phyloP scores from a whole-genome alignment of 2,888 invertebrate genomes.

The Maniola hyperantus region DNA sequence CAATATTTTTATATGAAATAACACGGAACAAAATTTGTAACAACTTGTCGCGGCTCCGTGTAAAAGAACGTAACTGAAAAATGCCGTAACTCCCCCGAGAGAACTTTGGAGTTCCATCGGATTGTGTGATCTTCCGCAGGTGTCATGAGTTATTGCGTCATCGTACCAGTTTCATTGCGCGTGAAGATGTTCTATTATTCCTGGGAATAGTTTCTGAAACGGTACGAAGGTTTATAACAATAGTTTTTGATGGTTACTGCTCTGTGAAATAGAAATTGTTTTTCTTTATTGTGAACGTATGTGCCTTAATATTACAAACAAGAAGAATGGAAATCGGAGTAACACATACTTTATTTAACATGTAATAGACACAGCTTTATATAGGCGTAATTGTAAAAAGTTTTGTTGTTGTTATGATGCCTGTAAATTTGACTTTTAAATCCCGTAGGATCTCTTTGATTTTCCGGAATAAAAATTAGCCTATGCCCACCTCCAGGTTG shows the following conservation, averaged over 20 bases:
- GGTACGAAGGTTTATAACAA: conserved; percentile 22
- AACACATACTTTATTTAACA: no score
- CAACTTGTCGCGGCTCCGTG: conserved; percentile 44
- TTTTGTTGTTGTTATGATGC: no score
- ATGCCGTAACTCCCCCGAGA: conserved; percentile 65
- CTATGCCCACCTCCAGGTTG: no score
- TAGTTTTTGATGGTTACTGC: conserved; percentile 21
- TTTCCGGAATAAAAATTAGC: no score
- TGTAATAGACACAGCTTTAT: no score
- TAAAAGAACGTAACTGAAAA: conserved; percentile 64
- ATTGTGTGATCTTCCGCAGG: conserved; percentile 52
- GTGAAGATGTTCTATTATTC: conserved; percentile 45
- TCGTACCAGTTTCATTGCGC: conserved; percentile 62
- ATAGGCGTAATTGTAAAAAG: no score
- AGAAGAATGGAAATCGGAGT: not conserved
- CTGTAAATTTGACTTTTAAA: no score
- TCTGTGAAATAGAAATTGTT: conserved; percentile 10
- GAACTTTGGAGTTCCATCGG: conserved; percentile 34
- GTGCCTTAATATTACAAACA: not conserved
- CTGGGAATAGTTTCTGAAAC: conserved; percentile 32
- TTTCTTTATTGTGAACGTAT: conserved; percentile 13
- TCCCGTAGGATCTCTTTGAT: no score
- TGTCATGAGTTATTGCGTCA: conserved; percentile 68
- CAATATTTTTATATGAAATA: conserved; percentile 71
- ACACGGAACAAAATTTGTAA: conserved; percentile 56